Evolutionary conservation across 2,113 vertebrate species (phyloP), one percentile per base, ranked within the genome.

Genomic region (Forbesichthys agassizii): DNA sequence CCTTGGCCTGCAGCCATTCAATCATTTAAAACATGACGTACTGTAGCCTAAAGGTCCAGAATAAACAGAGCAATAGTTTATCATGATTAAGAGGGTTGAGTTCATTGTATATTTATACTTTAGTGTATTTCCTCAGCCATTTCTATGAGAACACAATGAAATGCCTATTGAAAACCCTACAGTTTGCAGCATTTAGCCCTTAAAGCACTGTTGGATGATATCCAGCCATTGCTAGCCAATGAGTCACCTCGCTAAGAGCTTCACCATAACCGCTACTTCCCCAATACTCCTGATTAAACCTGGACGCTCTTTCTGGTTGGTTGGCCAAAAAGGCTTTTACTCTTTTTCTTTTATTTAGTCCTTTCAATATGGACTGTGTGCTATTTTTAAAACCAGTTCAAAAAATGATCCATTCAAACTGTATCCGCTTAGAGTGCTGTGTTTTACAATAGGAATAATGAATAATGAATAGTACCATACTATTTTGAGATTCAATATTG

Each of bases 201-300:
- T 42, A 65, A 73, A 75, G 88, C 71, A 66, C 57, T 36, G 65
- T 48, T 91, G 89, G 90, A 82, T 27, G 42, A 47, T 48, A 33
- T 82, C 86, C 86, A 88, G 77, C 48, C 53, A 27, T 11, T n/a
- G 52, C 61, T 47, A 75, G 81, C 77, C 84, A 81, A 59, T 91
- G 88, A 91, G 68, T 92, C 89, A 89, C 84, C 70, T 84, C 89
- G 86, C 73, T 87, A 77, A 91, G 88, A 88, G 86, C 84, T 68
- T 65, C 74, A 82, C 70, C 67, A 60, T 78, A 85, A 82, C 80
- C 86, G 85, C 81, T 78, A 47, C 71, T 69, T 76, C 82, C 81
- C 81, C 88, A 89, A 90, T 90, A 88, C 82, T 85, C 82, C 73
- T 88, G 86, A 93, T 92, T 93, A 92, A 89, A 89, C 78, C 70